Conservation (phyloP, 2,113 vertebrate genomes). For the Peromyscus leucopus region DNA sequence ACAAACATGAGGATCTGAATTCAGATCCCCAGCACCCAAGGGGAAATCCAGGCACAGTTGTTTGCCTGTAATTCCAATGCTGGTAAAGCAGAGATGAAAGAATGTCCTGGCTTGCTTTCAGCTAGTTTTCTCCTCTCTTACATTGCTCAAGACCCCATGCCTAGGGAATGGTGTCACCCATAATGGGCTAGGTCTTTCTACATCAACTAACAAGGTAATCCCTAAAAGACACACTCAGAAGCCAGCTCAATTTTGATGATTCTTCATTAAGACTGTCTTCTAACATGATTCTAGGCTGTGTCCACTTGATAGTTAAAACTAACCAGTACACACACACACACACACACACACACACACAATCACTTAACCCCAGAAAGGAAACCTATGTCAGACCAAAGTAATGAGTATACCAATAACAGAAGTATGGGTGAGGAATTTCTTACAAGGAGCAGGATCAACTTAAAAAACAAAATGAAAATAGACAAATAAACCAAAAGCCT, state of each 20-base stretch:
- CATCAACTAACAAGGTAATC: not conserved
- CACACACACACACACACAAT: not conserved
- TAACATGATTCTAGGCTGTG: not conserved
- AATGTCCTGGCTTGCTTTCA: not conserved
- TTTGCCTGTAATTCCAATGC: not conserved
- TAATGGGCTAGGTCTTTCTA: not conserved
- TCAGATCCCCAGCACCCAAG: not conserved
- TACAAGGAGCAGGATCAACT: not conserved
- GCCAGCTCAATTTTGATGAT: not conserved
- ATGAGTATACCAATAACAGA: not conserved
- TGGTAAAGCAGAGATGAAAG: not conserved
- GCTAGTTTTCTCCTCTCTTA: not conserved
- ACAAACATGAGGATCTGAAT: not conserved
- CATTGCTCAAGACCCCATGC: not conserved
- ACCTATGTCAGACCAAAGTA: not conserved
- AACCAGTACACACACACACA: not conserved
- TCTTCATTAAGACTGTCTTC: not conserved
- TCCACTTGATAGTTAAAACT: not conserved
- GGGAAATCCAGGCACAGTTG: not conserved
- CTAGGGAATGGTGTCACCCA: not conserved
- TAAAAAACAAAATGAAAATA: not conserved
- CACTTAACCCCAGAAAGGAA: not conserved
- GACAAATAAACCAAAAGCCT: not conserved
- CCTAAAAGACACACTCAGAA: not conserved
- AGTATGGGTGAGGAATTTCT: not conserved